Evolutionary conservation across 2,888 invertebrate species (phyloP).

Genomic region (Sesia bembeciformis): DNA sequence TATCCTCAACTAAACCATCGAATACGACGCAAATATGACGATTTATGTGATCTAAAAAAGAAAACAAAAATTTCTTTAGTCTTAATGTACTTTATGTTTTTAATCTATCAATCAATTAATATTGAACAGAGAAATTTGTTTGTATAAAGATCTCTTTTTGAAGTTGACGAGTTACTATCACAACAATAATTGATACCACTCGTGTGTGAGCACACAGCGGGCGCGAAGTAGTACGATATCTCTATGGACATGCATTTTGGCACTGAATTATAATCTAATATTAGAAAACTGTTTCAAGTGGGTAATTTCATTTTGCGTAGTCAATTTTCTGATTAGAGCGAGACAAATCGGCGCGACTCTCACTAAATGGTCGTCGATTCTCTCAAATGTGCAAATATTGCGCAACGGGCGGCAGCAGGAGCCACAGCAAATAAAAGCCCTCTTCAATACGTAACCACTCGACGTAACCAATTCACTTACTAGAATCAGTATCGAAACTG

Average conservation of each 20-base stretch:
- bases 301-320: slow-evolving; percentile 30
- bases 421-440: not conserved
- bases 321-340: slow-evolving; percentile 25
- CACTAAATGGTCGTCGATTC: slow-evolving; percentile 32
- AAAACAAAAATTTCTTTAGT: too few relatives aligned
- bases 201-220: too few relatives aligned
- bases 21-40: too few relatives aligned
- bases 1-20: too few relatives aligned
- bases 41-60: too few relatives aligned
- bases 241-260: slow-evolving; percentile 36
- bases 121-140: too few relatives aligned
- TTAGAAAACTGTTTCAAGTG: slow-evolving; percentile 32
- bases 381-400: slow-evolving; percentile 12
- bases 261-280: slow-evolving; percentile 37
- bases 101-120: too few relatives aligned
- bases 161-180: too few relatives aligned
- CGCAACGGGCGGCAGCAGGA: slow-evolving; percentile 1
- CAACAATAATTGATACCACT: too few relatives aligned
- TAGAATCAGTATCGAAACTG: slow-evolving; percentile 14
- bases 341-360: slow-evolving; percentile 21
- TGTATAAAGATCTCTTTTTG: too few relatives aligned
- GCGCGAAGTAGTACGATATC: not conserved
- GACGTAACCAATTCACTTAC: not conserved
- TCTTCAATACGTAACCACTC: not conserved
- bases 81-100: too few relatives aligned